Evolutionary conservation across 2,797 vertebrate genomes (phyloP), one percentile per base, ranked within the genome.

Genomic region (Periparus ater): DNA sequence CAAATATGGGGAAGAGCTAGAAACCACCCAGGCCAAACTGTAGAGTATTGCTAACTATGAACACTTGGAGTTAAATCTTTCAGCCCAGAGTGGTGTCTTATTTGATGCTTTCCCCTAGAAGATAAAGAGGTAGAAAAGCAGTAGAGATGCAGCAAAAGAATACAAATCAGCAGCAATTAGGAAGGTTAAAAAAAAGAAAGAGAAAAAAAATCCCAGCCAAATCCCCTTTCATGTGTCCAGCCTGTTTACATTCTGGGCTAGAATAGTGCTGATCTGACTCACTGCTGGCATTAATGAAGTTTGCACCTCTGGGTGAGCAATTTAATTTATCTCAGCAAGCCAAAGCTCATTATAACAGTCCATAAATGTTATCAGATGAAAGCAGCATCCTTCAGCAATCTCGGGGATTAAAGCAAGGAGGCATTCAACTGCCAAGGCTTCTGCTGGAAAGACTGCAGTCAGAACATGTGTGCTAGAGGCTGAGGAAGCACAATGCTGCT

Each of bases 311-410:
- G 91, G 83, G 36, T 91, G 83, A 95, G 91, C 91, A 84, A 66
- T 90, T 96, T 95, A 78, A 95, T 95, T 93, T 90, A 94, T 94
- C 91, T 94, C 85, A 66, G 93, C 66, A 84, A 95, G 75, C 76
- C 91, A 95, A 86, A 95, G 76, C 93, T 96, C 93, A 81, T 93
- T 95, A 79, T 90, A 91, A 51, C 70, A 40, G 80, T 62, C 88
- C 83, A 48, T 73, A 95, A 95, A 94, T 22, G 85, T 66, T 93
- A 93, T 93, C 91, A 84, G 85, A 96, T 95, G 94, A 93, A 91
- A 95, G 90, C 76, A 96, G 90, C 90, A 96, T 90, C 95, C 93
- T 94, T 95, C 93, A 93, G 83, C 95, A 84, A 38, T 48, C 85
- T 55, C 20, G 0, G 36, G 93, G 90, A 93, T 94, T 95, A 95